A percentile compares a stretch with the other conserved stretches of the same genome.
Conservation (phyloP, 1,140 invertebrate genomes). For the Drosophila ambigua region DNA sequence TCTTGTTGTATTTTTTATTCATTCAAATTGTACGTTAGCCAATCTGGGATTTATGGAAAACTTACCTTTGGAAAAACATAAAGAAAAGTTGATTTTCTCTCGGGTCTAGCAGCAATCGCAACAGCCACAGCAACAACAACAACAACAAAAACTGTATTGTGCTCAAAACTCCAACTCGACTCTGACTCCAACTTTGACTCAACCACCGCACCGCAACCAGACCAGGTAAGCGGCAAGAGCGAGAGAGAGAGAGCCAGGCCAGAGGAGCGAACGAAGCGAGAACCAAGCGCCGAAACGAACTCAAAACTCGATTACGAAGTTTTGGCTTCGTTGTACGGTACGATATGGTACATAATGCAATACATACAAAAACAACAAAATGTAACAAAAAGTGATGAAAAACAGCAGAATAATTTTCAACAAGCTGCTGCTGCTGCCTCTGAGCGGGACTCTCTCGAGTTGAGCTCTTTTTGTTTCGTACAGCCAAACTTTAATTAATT, state of each 20-base stretch:
- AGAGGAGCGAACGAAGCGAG: slow-evolving; percentile 1
- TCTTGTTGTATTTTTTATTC: too few relatives aligned
- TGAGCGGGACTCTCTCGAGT: slow-evolving; percentile 23
- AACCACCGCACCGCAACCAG: background rate
- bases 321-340: slow-evolving; percentile 46
- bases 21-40: too few relatives aligned
- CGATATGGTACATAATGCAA: slow-evolving; percentile 2
- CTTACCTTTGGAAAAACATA: too few relatives aligned
- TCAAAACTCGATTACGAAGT: slow-evolving; percentile 51
- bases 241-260: slow-evolving; percentile 5
- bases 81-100: too few relatives aligned
- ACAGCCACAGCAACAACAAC: too few relatives aligned
- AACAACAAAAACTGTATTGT: too few relatives aligned
- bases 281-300: slow-evolving; percentile 10
- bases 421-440: slow-evolving; percentile 4
- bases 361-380: slow-evolving; percentile 33
- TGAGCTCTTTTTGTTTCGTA: slow-evolving; percentile 23
- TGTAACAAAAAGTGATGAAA: slow-evolving; percentile 2
- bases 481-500: slow-evolving; percentile 22
- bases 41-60: too few relatives aligned
- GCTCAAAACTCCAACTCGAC: background rate
- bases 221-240: slow-evolving; percentile 20
- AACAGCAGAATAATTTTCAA: slow-evolving; percentile 27
- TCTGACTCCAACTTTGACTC: slow-evolving; percentile 1
- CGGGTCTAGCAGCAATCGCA: too few relatives aligned